Base-by-base conservation (phyloP, 2,797 vertebrate species). In the Iguana delicatissima region DNA sequence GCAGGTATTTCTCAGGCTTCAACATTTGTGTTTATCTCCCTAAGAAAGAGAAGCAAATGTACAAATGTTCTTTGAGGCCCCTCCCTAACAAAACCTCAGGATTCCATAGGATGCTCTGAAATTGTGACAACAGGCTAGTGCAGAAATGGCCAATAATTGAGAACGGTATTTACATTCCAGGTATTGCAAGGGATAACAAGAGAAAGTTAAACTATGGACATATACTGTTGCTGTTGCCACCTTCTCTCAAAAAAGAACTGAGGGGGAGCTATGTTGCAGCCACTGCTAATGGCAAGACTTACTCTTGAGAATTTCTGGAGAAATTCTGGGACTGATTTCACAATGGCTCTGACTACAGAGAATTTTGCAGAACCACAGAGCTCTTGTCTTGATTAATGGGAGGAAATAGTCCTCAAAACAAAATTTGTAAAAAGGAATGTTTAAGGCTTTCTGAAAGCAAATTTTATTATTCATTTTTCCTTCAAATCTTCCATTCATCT, bases 401-500 rank as follows among this genome's bases (percentile, higher is more conserved):
- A 67, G 72, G 52, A 80, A 89, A 62, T 72, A n/a, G 46, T 64
- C n/a, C 10, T 91, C 90, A 89, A 72, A 42, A 86, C 24, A 38
- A 84, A 72, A 64, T 64, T 94, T 84, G 84, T 29, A n/a, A 26
- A 90, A 93, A 92, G 91, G 84, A 84, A 29, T 80, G 1, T 4
- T 57, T 93, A 20, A 0, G 55, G 46, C 35, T 90, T 87, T 12
- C 52, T 5, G 64, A 22, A n/a, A 35, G 57, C 79, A 81, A 90
- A 91, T 92, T 92, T 14, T 77, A 85, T 94, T 95, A 95, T 92
- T 13, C 59, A 92, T 76, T 92, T 91, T 89, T 72, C 90, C 42
- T 90, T 89, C 76, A 90, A 74, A 91, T 67, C 0, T 72, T 86
- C 84, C 0, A 18, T 90, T 94, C 91, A 86, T 93, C 92, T 95